These are phyloP conservation scores for Sphaeramia orbicularis DNA, from an alignment of 2,797 vertebrate species.

Conservation along the genomic window DNA sequence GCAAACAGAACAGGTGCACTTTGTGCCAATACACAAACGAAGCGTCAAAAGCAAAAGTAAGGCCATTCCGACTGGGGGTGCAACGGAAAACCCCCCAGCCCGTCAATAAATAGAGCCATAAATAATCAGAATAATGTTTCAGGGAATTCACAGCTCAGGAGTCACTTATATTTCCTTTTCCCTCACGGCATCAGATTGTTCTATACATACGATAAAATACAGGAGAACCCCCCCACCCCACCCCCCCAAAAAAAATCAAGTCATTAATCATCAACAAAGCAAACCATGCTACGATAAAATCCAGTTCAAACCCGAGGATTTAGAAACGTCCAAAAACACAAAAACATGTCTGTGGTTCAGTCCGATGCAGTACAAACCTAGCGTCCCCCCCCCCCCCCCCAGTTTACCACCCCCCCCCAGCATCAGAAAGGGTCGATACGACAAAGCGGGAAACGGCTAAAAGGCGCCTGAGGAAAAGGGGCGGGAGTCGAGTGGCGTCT, in stretches of 20 bases:
- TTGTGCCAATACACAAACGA: constrained; percentile 88
- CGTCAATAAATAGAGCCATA: constrained; percentile 44
- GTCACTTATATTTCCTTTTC: constrained; percentile 59
- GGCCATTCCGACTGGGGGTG: constrained; percentile 92
- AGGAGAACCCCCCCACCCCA: constrained; percentile 50
- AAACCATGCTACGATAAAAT: constrained; percentile 82
- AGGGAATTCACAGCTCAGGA: constrained; percentile 78
- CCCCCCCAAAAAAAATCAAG: no score
- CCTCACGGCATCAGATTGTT: constrained; percentile 62
- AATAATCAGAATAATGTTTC: constrained; percentile 58
- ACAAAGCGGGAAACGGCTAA: no score
- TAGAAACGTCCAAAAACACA: constrained; percentile 57
- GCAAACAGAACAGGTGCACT: constrained; percentile 89
- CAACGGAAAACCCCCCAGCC: constrained; percentile 83
- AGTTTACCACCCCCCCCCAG: neutral
- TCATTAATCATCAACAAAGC: constrained; percentile 67
- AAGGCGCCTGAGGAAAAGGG: constrained; percentile 48
- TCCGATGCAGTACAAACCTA: constrained; percentile 61
- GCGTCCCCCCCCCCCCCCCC: constrained; percentile 37
- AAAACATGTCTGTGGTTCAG: constrained; percentile 37
- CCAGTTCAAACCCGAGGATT: constrained; percentile 51
- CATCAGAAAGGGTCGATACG: no score
- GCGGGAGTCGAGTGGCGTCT: constrained; percentile 39
- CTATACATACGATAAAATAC: constrained; percentile 71
- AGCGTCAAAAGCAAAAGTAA: constrained; percentile 91